phyloP scores from a whole-genome alignment of 2,797 vertebrate genomes.

The Sebastes alutus region DNA sequence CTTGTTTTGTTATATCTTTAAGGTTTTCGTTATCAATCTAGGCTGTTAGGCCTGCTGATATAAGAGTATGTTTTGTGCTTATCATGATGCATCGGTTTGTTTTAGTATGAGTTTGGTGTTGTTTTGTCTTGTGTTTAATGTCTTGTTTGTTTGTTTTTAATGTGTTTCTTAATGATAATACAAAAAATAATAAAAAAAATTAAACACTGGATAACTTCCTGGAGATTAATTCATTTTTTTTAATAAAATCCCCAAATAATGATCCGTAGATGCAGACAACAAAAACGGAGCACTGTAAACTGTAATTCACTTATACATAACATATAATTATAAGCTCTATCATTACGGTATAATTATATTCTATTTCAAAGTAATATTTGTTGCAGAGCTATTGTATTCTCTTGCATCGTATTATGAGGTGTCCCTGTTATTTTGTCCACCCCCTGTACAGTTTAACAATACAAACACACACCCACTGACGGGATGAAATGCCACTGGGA shows the following conservation, averaged over 20 bases:
- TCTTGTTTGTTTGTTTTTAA: too few species aligned
- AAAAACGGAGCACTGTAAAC: not conserved
- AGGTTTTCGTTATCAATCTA: too few species aligned
- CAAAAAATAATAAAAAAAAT: too few species aligned
- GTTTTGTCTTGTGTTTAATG: too few species aligned
- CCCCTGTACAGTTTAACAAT: not conserved
- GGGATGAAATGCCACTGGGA: slow-evolving; percentile 35
- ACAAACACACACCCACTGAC: slow-evolving; percentile 34
- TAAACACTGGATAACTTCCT: not conserved
- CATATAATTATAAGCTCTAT: not conserved
- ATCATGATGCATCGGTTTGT: too few species aligned
- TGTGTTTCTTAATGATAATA: too few species aligned
- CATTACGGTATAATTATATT: not conserved
- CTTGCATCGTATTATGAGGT: not conserved
- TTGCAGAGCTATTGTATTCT: not conserved
- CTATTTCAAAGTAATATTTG: not conserved
- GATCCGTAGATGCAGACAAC: not conserved
- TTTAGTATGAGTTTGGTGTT: too few species aligned
- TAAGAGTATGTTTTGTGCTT: too few species aligned
- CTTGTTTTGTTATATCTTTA: too few species aligned
- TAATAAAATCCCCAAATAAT: not conserved
- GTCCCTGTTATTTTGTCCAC: slow-evolving; percentile 6
- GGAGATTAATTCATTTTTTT: not conserved
- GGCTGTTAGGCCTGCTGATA: too few species aligned
- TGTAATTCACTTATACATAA: not conserved